phyloP scores from a whole-genome alignment of 1,140 invertebrate species.

The Cotesia typhae region DNA sequence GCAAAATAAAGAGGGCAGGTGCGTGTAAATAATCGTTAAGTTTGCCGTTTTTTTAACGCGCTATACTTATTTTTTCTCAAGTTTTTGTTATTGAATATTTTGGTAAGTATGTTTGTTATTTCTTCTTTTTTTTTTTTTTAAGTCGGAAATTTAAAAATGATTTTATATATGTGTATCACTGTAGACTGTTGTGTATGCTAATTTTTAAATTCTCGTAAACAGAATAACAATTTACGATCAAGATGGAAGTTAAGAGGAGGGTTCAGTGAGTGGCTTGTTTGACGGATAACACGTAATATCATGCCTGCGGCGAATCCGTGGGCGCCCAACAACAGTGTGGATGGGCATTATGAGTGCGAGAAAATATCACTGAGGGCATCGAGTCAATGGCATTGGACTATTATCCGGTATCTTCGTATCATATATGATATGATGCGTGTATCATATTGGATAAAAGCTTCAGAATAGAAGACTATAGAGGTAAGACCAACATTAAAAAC shows the following conservation, averaged over 20 bases:
- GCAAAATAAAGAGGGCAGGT: constrained; percentile 36
- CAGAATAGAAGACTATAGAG: neutral
- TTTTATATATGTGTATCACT: too few species aligned
- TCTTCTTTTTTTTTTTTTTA: too few species aligned
- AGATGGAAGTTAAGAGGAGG: constrained; percentile 2
- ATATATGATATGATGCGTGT: constrained; percentile 21
- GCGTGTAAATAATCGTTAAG: constrained; percentile 33
- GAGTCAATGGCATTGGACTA: constrained; percentile 54
- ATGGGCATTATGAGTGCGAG: constrained; percentile 54
- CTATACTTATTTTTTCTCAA: neutral
- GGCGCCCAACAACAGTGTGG: constrained; percentile 56
- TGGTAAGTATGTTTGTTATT: neutral
- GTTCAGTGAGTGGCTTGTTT: constrained; percentile 44
- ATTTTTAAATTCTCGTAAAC: constrained; percentile 4
- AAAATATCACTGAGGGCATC: constrained; percentile 63
- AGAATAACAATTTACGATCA: constrained; percentile 4
- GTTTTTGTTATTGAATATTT: neutral
- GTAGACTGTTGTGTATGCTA: neutral
- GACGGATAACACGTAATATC: constrained; percentile 54
- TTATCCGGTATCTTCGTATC: constrained; percentile 14
- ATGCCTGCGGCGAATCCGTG: constrained; percentile 49
- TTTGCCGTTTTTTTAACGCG: constrained; percentile 17
- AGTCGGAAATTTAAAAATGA: too few species aligned
- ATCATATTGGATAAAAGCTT: constrained; percentile 9
- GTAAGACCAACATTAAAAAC: constrained; percentile 15